Evolutionary conservation across 2,888 invertebrate species (phyloP).

Genomic region (Steinernema scapterisci): DNA sequence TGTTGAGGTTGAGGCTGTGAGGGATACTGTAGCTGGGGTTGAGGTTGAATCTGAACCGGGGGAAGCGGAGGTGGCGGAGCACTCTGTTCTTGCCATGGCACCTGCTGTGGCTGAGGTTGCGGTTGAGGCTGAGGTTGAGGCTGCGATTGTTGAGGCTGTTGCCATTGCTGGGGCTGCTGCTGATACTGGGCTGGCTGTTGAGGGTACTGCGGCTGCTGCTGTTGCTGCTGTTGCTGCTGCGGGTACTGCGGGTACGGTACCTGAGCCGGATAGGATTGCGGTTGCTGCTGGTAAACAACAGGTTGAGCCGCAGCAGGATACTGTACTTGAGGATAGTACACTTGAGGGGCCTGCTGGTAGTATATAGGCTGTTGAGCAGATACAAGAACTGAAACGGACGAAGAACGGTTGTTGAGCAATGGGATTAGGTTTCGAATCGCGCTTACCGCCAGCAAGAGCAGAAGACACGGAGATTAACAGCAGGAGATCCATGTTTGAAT

Average conservation of each 20-base stretch:
- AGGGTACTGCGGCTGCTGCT: slow-evolving; percentile 34
- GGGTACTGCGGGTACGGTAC: too few relatives aligned
- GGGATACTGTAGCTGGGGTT: not conserved
- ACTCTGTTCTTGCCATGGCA: slow-evolving; percentile 8
- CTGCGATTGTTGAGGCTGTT: slow-evolving; percentile 34
- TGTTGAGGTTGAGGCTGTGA: slow-evolving; percentile 28
- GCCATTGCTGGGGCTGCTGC: slow-evolving; percentile 36
- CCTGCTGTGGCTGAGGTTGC: slow-evolving; percentile 21
- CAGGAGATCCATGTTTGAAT: not conserved
- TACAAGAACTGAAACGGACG: not conserved
- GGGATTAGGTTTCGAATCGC: not conserved
- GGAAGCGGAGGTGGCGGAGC: slow-evolving; percentile 23
- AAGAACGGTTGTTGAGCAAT: not conserved
- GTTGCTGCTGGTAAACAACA: slow-evolving; percentile 13
- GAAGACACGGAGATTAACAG: not conserved
- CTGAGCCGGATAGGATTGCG: too few relatives aligned
- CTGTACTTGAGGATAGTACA: slow-evolving; percentile 16
- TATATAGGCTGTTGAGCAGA: not conserved
- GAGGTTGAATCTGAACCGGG: slow-evolving; percentile 23
- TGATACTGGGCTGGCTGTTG: slow-evolving; percentile 34
- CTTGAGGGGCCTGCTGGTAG: slow-evolving; percentile 11
- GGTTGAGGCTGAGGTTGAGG: slow-evolving; percentile 36
- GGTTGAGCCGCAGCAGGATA: slow-evolving; percentile 10
- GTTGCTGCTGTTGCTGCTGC: slow-evolving; percentile 39
- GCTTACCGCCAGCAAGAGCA: not conserved